Base-by-base conservation (phyloP, 2,888 invertebrate genomes). In the Agrilus biguttatus region DNA sequence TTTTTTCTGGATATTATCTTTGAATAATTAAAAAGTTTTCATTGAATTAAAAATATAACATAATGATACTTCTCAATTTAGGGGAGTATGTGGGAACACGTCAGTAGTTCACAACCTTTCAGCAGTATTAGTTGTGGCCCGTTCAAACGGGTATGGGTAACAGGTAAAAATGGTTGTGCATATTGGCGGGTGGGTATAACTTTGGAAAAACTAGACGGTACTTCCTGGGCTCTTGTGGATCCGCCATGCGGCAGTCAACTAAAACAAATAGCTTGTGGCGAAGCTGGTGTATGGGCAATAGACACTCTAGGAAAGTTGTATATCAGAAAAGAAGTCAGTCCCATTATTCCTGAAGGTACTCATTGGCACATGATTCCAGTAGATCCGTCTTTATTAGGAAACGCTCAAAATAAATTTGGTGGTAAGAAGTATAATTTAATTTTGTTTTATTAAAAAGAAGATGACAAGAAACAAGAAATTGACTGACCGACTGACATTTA, bases 131-230 rank as follows among this genome's bases (percentile, higher is more conserved):
- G 82, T 52, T 80, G 82, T 48, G 78, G 80, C 13, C 75, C 79
- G 14, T 67, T 72, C 14, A 72, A 72, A 36, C 75, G 76, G 55
- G 79, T 88, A 28, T 93, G 93, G 93, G 85, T 86, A 0, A 77
- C 88, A 13, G 88, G 88, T 0, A 77, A 80, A 55, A 89, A 86
- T 67, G 92, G 92, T 33, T 83, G 86, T 51, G 77, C 86, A 3
- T 90, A 83, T 62, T 84, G 79, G 67, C 73, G 92, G 51, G 74
- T 79, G 55, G 88, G 85, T 13, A 78, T 90, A 36, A 78, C 75
- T 7, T 63, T 69, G 49, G 73, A 77, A 23, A 81, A 78, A 59
- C 78, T 81, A 1, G 68, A 73, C 52, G 80, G 76, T 62, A 59
- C 61, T 42, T 75, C 75, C 44, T 91, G 91, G 91, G 79, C 83